Conservation (phyloP, 1,140 invertebrate species). For the Lineus longissimus region DNA sequence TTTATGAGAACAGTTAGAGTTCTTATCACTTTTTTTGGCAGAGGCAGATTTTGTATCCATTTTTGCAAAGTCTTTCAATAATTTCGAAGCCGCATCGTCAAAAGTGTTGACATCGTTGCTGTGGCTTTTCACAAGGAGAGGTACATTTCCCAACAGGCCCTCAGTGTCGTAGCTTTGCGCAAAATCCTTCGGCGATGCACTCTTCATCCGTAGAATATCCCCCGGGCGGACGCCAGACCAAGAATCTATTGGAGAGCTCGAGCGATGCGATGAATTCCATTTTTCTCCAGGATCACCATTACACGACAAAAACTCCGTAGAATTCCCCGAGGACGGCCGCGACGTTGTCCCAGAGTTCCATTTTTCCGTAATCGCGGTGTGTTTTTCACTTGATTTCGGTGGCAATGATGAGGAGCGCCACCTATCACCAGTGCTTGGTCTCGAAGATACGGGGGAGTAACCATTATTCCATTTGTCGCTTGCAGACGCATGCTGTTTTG, state of each 20-base stretch:
- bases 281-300: background rate
- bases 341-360: no score
- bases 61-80: background rate
- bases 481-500: no score
- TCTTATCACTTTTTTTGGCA: slow-evolving; percentile 37
- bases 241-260: background rate
- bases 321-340: no score
- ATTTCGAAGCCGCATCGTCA: background rate
- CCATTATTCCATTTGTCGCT: no score
- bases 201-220: background rate
- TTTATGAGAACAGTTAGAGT: no score
- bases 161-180: background rate
- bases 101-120: background rate
- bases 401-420: no score
- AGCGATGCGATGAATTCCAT: background rate
- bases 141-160: background rate
- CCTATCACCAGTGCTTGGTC: no score
- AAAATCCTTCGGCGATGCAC: background rate
- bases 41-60: background rate
- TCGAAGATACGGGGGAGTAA: no score
- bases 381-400: no score
- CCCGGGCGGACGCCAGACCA: background rate
- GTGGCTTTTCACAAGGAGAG: background rate
- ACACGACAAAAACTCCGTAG: no score
- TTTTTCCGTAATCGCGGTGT: no score